phyloP scores from a whole-genome alignment of 2,888 invertebrate species.

The Rhyacophila evoluta region DNA sequence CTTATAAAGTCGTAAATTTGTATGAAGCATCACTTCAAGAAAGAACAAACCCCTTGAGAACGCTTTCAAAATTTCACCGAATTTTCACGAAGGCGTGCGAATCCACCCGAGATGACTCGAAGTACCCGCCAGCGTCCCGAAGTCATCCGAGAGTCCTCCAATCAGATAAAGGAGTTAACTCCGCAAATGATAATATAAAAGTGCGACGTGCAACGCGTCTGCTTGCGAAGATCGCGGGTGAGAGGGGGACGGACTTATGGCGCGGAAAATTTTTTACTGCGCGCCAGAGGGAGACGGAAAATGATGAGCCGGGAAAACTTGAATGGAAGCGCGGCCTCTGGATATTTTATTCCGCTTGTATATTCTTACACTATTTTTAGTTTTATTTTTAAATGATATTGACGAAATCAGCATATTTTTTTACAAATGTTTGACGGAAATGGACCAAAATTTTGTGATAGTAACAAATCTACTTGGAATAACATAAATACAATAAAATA shows the following conservation, averaged over 20 bases:
- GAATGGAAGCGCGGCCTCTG: slow-evolving; percentile 20
- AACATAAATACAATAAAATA: no score
- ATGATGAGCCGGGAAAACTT: slow-evolving; percentile 26
- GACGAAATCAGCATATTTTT: no score
- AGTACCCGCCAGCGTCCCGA: slow-evolving; percentile 19
- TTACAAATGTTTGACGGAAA: no score
- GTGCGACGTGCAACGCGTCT: slow-evolving; percentile 27
- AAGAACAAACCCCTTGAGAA: not conserved
- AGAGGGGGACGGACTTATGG: slow-evolving; percentile 11
- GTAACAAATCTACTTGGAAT: no score
- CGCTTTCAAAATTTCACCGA: not conserved
- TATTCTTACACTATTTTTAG: not conserved
- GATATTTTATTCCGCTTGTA: not conserved
- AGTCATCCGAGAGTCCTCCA: slow-evolving; percentile 31
- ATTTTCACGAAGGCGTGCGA: slow-evolving; percentile 31
- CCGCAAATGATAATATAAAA: slow-evolving; percentile 47
- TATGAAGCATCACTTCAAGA: not conserved
- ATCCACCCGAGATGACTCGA: slow-evolving; percentile 23
- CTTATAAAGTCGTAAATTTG: not conserved
- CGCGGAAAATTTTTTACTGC: slow-evolving; percentile 20
- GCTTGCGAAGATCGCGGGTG: slow-evolving; percentile 25
- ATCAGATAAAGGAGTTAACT: slow-evolving; percentile 44
- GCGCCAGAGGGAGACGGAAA: slow-evolving; percentile 29
- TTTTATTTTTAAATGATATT: not conserved
- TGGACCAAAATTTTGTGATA: no score